A percentile compares a stretch with the other conserved stretches of the same genome.
phyloP scores from a whole-genome alignment of 2,888 invertebrate species.

The Synanthedon tipuliformis region DNA sequence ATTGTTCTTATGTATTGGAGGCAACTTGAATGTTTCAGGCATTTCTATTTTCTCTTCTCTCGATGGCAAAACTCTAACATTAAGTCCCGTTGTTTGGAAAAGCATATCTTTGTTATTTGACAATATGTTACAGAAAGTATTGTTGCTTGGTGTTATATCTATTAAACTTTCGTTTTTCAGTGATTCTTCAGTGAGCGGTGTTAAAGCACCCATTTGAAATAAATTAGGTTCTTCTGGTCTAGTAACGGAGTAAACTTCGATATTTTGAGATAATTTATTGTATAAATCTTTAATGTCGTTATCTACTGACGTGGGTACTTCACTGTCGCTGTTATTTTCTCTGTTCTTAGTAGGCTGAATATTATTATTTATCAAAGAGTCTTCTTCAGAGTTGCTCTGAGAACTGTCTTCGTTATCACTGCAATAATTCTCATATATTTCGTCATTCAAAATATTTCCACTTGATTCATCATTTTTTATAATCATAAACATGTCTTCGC shows the following conservation, averaged over 20 bases:
- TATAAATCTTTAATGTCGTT: conserved; percentile 46
- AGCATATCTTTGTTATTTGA: conserved; percentile 14
- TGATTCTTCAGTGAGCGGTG: conserved; percentile 55
- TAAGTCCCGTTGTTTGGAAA: conserved; percentile 20
- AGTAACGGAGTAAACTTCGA: conserved; percentile 18
- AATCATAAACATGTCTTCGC: conserved; percentile 14
- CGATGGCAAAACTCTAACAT: conserved; percentile 27
- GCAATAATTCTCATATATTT: conserved; percentile 11
- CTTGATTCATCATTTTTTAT: conserved; percentile 20
- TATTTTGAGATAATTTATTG: conserved; percentile 29
- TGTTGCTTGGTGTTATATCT: conserved; percentile 23
- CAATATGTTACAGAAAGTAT: conserved; percentile 7
- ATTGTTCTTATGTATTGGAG: conserved; percentile 35
- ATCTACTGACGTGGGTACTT: conserved; percentile 33
- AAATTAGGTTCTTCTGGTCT: conserved; percentile 17
- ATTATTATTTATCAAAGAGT: conserved; percentile 33
- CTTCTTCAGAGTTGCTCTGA: conserved; percentile 34
- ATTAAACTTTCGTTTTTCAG: conserved; percentile 28
- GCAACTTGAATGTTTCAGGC: conserved; percentile 33
- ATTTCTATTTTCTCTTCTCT: conserved; percentile 7
- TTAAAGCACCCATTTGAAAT: conserved; percentile 26
- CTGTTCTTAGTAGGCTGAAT: background rate
- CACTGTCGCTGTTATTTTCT: conserved; percentile 25
- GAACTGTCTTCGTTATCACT: conserved; percentile 7
- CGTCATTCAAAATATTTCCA: conserved; percentile 16